Evolutionary conservation across 2,113 vertebrate genomes (phyloP).

Genomic region (Pelecanus crispus): DNA sequence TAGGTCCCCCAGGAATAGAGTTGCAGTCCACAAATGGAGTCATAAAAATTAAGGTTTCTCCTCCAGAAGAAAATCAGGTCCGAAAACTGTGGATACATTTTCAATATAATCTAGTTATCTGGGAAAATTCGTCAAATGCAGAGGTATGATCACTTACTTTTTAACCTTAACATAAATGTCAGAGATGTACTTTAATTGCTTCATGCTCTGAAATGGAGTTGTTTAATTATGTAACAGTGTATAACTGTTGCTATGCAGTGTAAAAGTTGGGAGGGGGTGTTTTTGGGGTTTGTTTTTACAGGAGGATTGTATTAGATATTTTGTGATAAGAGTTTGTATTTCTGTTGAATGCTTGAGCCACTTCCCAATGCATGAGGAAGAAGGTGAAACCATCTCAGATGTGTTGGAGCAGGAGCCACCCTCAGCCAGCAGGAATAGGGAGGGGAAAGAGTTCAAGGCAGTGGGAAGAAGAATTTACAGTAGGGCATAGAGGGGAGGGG

Average conservation of each 20-base stretch:
- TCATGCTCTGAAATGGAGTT: not conserved
- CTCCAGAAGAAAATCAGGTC: constrained; percentile 35
- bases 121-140: constrained; percentile 58
- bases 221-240: not conserved
- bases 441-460: not conserved
- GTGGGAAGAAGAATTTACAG: not conserved
- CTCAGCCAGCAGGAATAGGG: not conserved
- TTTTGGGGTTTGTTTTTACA: not conserved
- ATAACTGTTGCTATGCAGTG: not conserved
- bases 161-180: not conserved
- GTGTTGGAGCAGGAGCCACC: not conserved
- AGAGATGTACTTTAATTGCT: not conserved
- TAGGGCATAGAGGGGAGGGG: not conserved
- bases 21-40: constrained; percentile 58
- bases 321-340: not conserved
- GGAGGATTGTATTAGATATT: not conserved
- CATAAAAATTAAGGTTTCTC: constrained; percentile 42
- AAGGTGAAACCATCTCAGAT: not conserved
- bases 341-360: not conserved
- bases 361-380: not conserved
- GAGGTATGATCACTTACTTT: not conserved
- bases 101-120: constrained; percentile 44
- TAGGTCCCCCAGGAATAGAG: constrained; percentile 63
- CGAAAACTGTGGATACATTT: constrained; percentile 50
- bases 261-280: not conserved